Evolutionary conservation across 1,140 invertebrate genomes (phyloP).

Genomic region (Calephelis virginiensis): DNA sequence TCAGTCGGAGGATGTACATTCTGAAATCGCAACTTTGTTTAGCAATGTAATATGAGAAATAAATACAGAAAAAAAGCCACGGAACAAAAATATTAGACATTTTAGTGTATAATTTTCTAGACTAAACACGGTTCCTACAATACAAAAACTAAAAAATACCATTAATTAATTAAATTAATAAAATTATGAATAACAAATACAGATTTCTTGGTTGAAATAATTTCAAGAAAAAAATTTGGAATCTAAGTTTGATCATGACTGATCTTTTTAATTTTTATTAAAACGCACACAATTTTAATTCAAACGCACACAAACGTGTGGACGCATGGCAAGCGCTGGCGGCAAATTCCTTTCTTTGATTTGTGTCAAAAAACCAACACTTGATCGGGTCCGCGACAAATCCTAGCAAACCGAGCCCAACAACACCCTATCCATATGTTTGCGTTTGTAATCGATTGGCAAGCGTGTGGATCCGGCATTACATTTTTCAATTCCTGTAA

Average conservation of each 20-base stretch:
- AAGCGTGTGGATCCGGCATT: constrained; percentile 14
- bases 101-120: not conserved
- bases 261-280: constrained; percentile 41
- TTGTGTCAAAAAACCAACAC: no score
- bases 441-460: no score
- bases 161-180: no score
- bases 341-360: no score
- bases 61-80: not conserved
- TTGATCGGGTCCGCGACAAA: no score
- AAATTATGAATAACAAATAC: not conserved
- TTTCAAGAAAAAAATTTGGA: not conserved
- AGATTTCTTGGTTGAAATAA: not conserved
- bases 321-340: no score
- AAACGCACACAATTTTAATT: no score
- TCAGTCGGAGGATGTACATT: not conserved
- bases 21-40: constrained; percentile 6
- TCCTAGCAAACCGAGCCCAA: no score
- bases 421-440: no score
- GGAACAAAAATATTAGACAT: not conserved
- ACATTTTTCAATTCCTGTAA: constrained; percentile 36
- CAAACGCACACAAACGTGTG: not conserved
- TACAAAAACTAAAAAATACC: not conserved
- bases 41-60: constrained; percentile 11
- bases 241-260: constrained; percentile 24
- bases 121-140: no score